Evolutionary conservation across 2,888 invertebrate species (phyloP).

Genomic region (Trichopoda pennipes): DNA sequence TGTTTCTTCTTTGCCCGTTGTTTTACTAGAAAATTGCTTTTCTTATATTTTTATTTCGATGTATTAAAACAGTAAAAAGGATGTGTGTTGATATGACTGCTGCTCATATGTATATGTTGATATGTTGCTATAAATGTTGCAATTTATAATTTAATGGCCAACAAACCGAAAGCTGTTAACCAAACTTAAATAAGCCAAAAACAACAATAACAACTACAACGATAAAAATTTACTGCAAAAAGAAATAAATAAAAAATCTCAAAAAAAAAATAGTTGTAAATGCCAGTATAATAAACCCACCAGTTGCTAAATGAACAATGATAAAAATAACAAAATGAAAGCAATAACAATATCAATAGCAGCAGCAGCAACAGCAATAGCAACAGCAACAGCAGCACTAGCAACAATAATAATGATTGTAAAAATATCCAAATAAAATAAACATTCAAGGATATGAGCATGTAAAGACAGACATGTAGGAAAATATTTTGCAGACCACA

Average conservation of each 20-base stretch:
- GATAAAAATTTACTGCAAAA: background rate
- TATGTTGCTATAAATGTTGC: slow-evolving; percentile 34
- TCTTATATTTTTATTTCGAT: slow-evolving; percentile 17
- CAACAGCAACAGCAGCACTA: slow-evolving; percentile 7
- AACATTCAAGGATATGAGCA: background rate
- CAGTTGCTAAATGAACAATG: slow-evolving; percentile 34
- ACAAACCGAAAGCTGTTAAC: slow-evolving; percentile 36
- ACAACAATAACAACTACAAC: background rate
- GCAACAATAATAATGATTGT: background rate
- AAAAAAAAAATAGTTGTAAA: slow-evolving; percentile 2
- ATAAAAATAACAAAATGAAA: background rate
- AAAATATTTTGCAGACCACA: too few species aligned
- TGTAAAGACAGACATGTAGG: background rate
- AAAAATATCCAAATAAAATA: slow-evolving; percentile 13
- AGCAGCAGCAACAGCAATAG: background rate
- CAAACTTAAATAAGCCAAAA: slow-evolving; percentile 2
- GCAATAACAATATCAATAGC: background rate
- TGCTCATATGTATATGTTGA: too few species aligned
- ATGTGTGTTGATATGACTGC: background rate
- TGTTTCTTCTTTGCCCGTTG: background rate
- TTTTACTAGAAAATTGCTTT: slow-evolving; percentile 23
- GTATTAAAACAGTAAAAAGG: background rate
- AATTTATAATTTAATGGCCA: slow-evolving; percentile 51
- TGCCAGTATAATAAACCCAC: slow-evolving; percentile 30
- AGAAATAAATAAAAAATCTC: too few species aligned